Conservation (phyloP, 1,140 invertebrate genomes). For the Choristoneura fumiferana region DNA sequence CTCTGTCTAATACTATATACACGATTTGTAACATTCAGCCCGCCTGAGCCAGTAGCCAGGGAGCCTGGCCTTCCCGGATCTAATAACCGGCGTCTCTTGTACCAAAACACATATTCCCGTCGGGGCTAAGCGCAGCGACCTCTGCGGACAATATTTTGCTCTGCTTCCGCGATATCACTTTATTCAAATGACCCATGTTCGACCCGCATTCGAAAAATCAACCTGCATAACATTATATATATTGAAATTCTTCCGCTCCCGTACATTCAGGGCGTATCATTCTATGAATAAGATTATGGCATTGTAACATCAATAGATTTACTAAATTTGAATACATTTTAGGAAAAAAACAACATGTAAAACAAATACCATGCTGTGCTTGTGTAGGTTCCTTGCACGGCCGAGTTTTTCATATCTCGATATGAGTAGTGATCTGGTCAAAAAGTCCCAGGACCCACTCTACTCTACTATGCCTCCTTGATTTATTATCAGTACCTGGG, state of each 20-base stretch:
- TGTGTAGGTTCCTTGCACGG: no score
- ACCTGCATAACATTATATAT: constrained; percentile 76
- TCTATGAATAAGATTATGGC: constrained; percentile 67
- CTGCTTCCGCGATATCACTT: constrained; percentile 68
- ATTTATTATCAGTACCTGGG: no score
- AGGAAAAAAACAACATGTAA: no score
- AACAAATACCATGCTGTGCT: no score
- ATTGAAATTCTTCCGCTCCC: constrained; percentile 71
- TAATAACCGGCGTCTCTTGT: constrained; percentile 53
- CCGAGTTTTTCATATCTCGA: no score
- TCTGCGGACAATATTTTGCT: constrained; percentile 74
- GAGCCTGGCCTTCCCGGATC: constrained; percentile 33
- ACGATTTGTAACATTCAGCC: no score
- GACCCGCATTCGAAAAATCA: constrained; percentile 73
- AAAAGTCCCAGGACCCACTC: no score
- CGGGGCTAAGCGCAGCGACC: constrained; percentile 52
- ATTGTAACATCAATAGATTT: neutral
- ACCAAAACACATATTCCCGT: constrained; percentile 40
- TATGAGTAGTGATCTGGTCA: no score
- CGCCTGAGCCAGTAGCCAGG: no score
- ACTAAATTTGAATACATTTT: neutral
- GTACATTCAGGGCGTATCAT: constrained; percentile 61
- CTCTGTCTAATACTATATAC: no score
- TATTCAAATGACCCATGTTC: constrained; percentile 73
- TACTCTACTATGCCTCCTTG: no score